Conservation (phyloP, 2,888 invertebrate genomes). For the Schizaphis graminum region DNA sequence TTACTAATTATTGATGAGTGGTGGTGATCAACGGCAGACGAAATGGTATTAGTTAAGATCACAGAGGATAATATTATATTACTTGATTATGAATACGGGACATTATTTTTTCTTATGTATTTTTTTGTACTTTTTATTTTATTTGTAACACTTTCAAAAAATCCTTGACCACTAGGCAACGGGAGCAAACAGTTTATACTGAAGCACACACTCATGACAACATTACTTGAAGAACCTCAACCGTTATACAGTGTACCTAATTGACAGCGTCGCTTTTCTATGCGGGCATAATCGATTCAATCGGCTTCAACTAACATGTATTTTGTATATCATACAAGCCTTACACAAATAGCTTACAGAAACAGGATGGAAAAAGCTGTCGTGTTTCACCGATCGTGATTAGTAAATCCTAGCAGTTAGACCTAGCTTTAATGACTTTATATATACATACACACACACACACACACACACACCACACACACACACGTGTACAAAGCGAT, state of each 20-base stretch:
- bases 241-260: background rate
- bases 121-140: background rate
- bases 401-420: constrained; percentile 1
- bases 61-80: background rate
- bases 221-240: background rate
- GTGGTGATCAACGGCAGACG: background rate
- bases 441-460: background rate
- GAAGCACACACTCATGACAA: background rate
- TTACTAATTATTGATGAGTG: background rate
- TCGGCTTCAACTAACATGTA: background rate
- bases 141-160: background rate
- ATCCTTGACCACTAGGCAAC: background rate
- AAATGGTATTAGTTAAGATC: background rate
- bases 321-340: background rate
- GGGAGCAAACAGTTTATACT: background rate
- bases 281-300: background rate
- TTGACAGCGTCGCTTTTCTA: background rate
- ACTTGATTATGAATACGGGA: background rate
- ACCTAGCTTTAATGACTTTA: background rate
- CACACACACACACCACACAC: too few species aligned
- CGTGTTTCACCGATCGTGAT: background rate
- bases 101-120: background rate
- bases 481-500: background rate
- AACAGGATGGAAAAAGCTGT: background rate
- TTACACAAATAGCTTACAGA: background rate